phyloP scores from a whole-genome alignment of 2,888 invertebrate species.

The Aromia moschata region DNA sequence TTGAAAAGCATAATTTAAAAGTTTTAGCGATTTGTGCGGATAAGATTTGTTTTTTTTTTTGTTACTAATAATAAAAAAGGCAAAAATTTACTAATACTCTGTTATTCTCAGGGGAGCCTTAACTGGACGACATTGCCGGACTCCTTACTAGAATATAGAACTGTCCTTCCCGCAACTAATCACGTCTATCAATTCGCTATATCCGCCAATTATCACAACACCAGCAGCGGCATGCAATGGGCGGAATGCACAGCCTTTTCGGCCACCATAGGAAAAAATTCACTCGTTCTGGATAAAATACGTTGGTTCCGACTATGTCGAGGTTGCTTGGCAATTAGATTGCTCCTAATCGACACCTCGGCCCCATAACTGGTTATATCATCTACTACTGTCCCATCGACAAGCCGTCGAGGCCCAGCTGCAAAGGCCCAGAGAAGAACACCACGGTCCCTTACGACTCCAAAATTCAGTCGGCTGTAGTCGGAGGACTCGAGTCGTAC shows the following conservation, averaged over 20 bases:
- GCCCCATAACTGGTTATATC: constrained; percentile 77
- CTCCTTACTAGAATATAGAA: constrained; percentile 65
- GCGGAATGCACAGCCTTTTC: constrained; percentile 76
- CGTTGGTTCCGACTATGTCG: constrained; percentile 66
- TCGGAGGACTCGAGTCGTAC: constrained; percentile 76
- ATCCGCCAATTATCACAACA: constrained; percentile 74
- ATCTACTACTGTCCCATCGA: constrained; percentile 77
- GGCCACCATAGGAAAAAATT: constrained; percentile 58
- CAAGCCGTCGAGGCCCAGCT: constrained; percentile 65
- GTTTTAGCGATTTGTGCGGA: too few species aligned
- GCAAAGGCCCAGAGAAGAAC: constrained; percentile 65
- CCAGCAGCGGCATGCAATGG: constrained; percentile 88
- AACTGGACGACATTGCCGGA: constrained; percentile 68
- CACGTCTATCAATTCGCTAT: constrained; percentile 84
- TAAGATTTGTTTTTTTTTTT: too few species aligned
- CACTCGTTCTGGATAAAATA: constrained; percentile 65
- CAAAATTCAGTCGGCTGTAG: constrained; percentile 66
- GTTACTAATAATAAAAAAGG: too few species aligned
- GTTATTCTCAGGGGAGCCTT: constrained; percentile 66
- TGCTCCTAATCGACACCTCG: constrained; percentile 75
- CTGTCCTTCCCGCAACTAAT: constrained; percentile 71
- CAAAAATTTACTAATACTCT: background rate
- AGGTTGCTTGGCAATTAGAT: constrained; percentile 79
- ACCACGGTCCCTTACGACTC: constrained; percentile 63
- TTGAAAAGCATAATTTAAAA: too few species aligned